These are phyloP conservation scores for Ciona savignyi DNA, from an alignment of 23 tunicate species.

Conservation along the genomic window DNA sequence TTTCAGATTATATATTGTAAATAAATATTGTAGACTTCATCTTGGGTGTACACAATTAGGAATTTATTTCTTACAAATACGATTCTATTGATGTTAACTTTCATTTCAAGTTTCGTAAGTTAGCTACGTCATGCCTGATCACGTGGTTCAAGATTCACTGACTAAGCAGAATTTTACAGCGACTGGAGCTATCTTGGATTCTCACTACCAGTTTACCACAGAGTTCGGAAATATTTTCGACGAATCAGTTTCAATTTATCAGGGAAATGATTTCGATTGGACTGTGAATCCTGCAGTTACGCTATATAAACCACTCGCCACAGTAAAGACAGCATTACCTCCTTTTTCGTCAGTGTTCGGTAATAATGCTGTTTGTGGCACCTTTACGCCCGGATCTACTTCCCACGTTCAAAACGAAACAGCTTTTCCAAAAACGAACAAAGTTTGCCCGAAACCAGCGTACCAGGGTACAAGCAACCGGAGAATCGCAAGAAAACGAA, in stretches of 20 bases:
- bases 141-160: constrained; percentile 1
- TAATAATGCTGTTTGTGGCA: not conserved
- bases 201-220: not conserved
- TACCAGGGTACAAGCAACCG: not conserved
- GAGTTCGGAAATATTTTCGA: not conserved
- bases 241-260: not conserved
- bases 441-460: not conserved
- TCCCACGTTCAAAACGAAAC: not conserved
- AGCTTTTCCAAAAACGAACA: not conserved
- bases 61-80: too few relatives aligned
- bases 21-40: too few relatives aligned
- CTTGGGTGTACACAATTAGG: too few relatives aligned
- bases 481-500: not conserved
- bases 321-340: not conserved
- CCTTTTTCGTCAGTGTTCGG: not conserved
- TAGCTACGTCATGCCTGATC: not conserved
- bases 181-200: not conserved
- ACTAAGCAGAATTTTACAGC: too few relatives aligned
- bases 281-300: not conserved
- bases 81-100: too few relatives aligned
- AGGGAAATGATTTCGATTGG: not conserved
- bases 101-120: too few relatives aligned
- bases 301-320: not conserved
- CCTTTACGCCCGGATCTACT: not conserved
- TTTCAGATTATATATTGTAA: too few relatives aligned